These are phyloP conservation scores for Spisula subtruncata DNA, from an alignment of 2,888 invertebrate genomes.

Conservation along the genomic window DNA sequence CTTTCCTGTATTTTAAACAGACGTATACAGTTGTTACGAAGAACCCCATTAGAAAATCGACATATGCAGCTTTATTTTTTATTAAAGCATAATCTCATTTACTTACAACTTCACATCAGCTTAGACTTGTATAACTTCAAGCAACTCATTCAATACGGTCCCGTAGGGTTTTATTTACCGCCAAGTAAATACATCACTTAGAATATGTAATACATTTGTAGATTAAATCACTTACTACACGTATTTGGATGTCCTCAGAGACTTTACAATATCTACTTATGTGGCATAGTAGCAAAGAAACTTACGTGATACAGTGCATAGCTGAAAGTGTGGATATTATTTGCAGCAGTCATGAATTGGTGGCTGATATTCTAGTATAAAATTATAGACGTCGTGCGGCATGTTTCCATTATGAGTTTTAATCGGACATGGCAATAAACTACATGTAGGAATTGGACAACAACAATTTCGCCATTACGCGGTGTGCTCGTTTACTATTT, in stretches of 20 bases:
- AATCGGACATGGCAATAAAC: background rate
- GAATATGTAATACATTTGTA: too few species aligned
- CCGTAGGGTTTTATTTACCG: background rate
- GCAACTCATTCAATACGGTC: background rate
- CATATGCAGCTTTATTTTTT: too few species aligned
- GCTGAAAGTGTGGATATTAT: background rate
- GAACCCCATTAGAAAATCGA: background rate
- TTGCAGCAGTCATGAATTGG: background rate
- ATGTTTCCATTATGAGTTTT: background rate
- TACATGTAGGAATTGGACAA: background rate
- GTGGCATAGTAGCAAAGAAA: background rate
- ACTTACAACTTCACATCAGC: background rate
- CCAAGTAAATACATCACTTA: too few species aligned
- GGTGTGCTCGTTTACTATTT: too few species aligned
- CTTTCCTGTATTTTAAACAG: too few species aligned
- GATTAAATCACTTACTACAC: slow-evolving; percentile 1
- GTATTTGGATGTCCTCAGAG: slow-evolving; percentile 14
- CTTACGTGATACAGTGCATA: background rate
- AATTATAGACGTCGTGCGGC: background rate
- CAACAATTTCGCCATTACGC: background rate
- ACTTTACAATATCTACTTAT: background rate
- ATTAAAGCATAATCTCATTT: background rate
- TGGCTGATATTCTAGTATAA: too few species aligned
- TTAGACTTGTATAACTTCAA: background rate
- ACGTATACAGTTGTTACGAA: too few species aligned